Conservation (phyloP, 1,140 invertebrate species). For the Mizuhopecten yessoensis region DNA sequence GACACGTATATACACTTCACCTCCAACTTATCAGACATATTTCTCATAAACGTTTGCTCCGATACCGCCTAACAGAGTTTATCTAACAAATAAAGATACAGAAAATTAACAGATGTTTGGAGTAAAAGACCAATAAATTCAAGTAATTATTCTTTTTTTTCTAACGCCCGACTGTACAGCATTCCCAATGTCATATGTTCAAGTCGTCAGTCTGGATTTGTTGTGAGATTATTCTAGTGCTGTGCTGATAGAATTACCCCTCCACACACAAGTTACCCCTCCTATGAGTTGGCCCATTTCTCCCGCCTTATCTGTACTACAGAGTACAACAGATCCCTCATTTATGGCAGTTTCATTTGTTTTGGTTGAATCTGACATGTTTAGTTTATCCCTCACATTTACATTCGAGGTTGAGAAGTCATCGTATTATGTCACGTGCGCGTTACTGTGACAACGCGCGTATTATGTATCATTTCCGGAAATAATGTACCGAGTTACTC, state of each 20-base stretch:
- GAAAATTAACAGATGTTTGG: not conserved
- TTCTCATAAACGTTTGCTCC: conserved; percentile 6
- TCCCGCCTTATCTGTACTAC: not conserved
- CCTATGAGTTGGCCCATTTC: not conserved
- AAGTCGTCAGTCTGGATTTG: not conserved
- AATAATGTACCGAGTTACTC: not conserved
- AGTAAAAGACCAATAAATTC: conserved; percentile 4
- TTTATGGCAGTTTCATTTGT: conserved; percentile 1
- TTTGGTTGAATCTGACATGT: not conserved
- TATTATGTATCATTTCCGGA: not conserved
- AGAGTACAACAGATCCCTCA: not conserved
- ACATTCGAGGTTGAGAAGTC: not conserved
- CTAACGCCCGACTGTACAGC: not conserved
- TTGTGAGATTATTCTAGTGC: not conserved
- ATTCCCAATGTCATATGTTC: not conserved
- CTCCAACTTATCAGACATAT: conserved; percentile 4
- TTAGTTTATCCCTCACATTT: not conserved
- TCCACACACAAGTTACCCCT: not conserved
- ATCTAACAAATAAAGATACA: not conserved
- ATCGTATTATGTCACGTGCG: not conserved
- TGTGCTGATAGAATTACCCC: not conserved
- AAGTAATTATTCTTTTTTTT: not conserved
- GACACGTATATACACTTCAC: not conserved
- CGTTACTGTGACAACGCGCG: not conserved
- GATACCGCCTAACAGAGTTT: not conserved